Evolutionary conservation across 2,113 vertebrate genomes (phyloP), one percentile per base, ranked within the genome.

Genomic region (Pseudolaguvia tuberculata): DNA sequence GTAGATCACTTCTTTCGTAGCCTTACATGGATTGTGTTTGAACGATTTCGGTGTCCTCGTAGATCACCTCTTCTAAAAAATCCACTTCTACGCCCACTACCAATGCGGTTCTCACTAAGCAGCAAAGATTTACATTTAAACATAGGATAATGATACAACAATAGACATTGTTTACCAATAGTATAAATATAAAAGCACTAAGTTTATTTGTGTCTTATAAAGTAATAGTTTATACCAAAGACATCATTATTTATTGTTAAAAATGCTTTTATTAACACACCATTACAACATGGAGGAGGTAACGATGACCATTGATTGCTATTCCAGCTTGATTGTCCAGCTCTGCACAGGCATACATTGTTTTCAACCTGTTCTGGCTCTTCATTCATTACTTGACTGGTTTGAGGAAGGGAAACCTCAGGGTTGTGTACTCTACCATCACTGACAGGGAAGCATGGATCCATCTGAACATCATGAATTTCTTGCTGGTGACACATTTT

Each of bases 51-150:
- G 56, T 53, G 21, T 76, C 66, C 13, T 76, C 75, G 3, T 70
- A 70, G 17, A 70, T 11, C 25, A 76, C 45, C 57, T 76, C 75
- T 52, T 76, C 75, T 27, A 76, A 17, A 45, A 76, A 56, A 51
- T 76, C 65, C 27, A 76, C 74, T 48, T 76, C 56, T 1, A 76
- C 66, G 3, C 75, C 75, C 15, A 76, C 56, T 29, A 76, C 56
- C 56, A 76, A 6, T 8, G 67, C 15, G 47, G 70, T 70, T 35
- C 29, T 52, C 48, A 70, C 75, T 76, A 18, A 59, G 61, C 20
- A 59, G 12, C 18, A 65, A 39, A 48, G 3, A 75, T 3, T 2
- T 47, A 53, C 72, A 18, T 6, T 57, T 29, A 72, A 58, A 57
- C 23, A 47, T 2, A 21, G 11, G 0, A 17, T 47, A 21, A 47